Evolutionary conservation across 2,888 invertebrate genomes (phyloP), one percentile per base, ranked within the genome.

Genomic region (Philereme transversata): DNA sequence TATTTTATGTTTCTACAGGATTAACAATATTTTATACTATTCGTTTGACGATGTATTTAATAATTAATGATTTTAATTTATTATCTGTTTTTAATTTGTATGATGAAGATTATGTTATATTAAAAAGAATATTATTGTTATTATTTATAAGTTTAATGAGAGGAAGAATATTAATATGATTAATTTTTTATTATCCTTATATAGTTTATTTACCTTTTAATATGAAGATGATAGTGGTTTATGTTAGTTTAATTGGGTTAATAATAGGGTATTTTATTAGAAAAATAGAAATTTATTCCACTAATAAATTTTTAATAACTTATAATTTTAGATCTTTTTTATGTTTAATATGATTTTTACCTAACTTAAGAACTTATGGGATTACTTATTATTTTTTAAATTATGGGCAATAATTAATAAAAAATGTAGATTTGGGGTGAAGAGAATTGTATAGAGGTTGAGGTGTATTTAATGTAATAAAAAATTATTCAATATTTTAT

Each of bases 21-120:
- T 87, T 94, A 78, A 94, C 94, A 10, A 89, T 94, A 71, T 89
- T 81, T 86, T 93, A 94, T 91, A 90, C 86, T 58, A 81, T 94
- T 79, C 94, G 94, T 5, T 90, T 94, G 83, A 76, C 86, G 67
- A 93, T 90, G 84, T 94, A 93, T 91, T 83, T 88, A 71, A 88
- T 93, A 81, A 73, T 90, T 50, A 89, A 87, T 63, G 80, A 87
- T 80, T 88, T 78, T 82, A 93, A 93, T 90, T 88, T 89, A 86
- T 71, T 83, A 57, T 70, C 74, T 67, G 73, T 91, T 80, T 91
- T 87, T 87, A 86, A 85, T 83, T 83, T 93, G 78, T 89, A 82
- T 83, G 92, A 93, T 81, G 87, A 88, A 60, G 87, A 88, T 76
- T 88, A 78, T 81, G 41, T 78, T 69, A 93, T 93, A 83, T 82